Percentiles rank a stretch among this genome's conserved stretches.
Conservation (phyloP, 2,888 invertebrate genomes). For the Lordiphosa fenestrarum region DNA sequence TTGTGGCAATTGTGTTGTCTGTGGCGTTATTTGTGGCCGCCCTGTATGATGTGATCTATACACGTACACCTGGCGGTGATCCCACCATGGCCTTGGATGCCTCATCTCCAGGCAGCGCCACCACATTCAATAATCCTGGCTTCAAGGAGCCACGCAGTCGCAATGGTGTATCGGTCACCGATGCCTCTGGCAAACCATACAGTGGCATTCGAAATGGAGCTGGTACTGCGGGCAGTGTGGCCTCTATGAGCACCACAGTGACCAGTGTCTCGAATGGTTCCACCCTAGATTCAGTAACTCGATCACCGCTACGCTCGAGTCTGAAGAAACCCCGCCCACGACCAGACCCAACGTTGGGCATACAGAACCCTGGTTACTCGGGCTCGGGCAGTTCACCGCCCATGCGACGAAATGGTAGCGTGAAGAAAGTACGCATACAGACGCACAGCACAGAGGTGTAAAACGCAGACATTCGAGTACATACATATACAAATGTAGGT, state of each 20-base stretch:
- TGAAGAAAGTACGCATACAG: slow-evolving; percentile 94
- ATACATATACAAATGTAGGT: slow-evolving; percentile 4
- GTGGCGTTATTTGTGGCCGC: slow-evolving; percentile 88
- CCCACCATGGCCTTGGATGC: slow-evolving; percentile 85
- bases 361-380: slow-evolving; percentile 88
- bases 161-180: slow-evolving; percentile 89
- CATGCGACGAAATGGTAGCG: slow-evolving; percentile 90
- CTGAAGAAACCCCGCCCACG: slow-evolving; percentile 87
- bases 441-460: slow-evolving; percentile 95
- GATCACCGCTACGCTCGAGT: slow-evolving; percentile 88
- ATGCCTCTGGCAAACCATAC: slow-evolving; percentile 92
- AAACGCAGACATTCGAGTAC: slow-evolving; percentile 25
- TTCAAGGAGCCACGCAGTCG: slow-evolving; percentile 86
- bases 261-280: slow-evolving; percentile 83
- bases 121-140: slow-evolving; percentile 92
- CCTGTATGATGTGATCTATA: slow-evolving; percentile 89
- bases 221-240: slow-evolving; percentile 83
- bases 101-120: slow-evolving; percentile 83
- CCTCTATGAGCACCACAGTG: slow-evolving; percentile 87
- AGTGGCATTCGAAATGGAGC: slow-evolving; percentile 83
- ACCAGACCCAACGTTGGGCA: slow-evolving; percentile 86
- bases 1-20: slow-evolving; percentile 88
- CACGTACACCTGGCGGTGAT: slow-evolving; percentile 88
- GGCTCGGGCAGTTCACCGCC: slow-evolving; percentile 91
- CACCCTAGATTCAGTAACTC: slow-evolving; percentile 81